A percentile compares a stretch with the other conserved stretches of the same genome.
phyloP scores from a whole-genome alignment of 1,140 invertebrate species.

The Drosophila navojoa region DNA sequence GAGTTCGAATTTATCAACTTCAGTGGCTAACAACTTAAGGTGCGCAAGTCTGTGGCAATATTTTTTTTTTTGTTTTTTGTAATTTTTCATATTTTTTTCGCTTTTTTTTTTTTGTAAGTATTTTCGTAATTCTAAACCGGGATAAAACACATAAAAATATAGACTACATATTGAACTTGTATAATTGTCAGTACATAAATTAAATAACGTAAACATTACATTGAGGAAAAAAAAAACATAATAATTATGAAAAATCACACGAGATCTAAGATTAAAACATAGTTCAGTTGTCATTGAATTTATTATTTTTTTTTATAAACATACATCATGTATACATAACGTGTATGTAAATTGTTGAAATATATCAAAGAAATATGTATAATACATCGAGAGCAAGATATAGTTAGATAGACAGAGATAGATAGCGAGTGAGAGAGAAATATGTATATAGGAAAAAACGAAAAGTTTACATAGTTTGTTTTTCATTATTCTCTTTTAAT shows the following conservation, averaged over 20 bases:
- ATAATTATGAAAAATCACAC: constrained; percentile 41
- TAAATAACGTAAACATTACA: constrained; percentile 57
- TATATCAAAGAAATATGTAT: constrained; percentile 35
- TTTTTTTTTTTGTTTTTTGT: background rate
- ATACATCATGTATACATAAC: constrained; percentile 35
- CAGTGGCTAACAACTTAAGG: constrained; percentile 24
- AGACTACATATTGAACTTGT: constrained; percentile 18
- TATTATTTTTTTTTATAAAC: constrained; percentile 29
- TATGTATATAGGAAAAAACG: constrained; percentile 19
- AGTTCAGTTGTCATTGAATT: constrained; percentile 41
- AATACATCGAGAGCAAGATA: constrained; percentile 42
- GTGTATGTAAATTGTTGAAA: constrained; percentile 24
- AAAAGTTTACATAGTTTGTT: constrained; percentile 46
- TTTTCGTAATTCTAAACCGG: constrained; percentile 6
- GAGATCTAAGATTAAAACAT: constrained; percentile 58
- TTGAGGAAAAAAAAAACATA: constrained; percentile 33
- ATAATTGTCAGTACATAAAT: constrained; percentile 37
- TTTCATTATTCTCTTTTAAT: constrained; percentile 29
- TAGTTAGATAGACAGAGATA: constrained; percentile 24
- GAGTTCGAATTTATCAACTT: constrained; percentile 29
- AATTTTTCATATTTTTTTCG: background rate
- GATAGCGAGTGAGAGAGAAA: constrained; percentile 23
- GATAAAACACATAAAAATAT: constrained; percentile 33
- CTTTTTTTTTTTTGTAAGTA: constrained; percentile 7
- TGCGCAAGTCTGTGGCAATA: constrained; percentile 49